Evolutionary conservation across 2,113 vertebrate genomes (phyloP), one percentile per base, ranked within the genome.

Genomic region (Rafetus swinhoei): DNA sequence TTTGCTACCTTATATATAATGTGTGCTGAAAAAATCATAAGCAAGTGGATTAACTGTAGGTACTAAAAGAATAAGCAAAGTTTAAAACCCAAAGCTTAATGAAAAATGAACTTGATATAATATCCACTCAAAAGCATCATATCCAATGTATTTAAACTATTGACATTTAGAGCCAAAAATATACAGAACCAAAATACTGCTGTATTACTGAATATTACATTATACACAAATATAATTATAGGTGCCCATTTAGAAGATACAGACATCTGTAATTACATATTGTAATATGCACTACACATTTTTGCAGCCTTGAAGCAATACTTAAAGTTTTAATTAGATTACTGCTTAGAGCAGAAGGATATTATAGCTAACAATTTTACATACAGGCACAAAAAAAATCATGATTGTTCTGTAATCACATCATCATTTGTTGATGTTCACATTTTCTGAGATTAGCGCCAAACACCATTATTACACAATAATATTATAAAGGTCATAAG

Each of bases 281-380:
- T 65, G 13, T 59, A 85, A 53, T 39, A 77, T 76, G 45, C 81
- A 72, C 39, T 82, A 29, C 55, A 77, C 62, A 83, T 72, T 83
- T 39, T 85, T 52, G n/a, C 52, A 77, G 56, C 65, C 83, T 89
- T 82, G 22, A 77, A 93, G 85, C 21, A 77, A 77, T 76, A 86
- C 85, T 81, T 65, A 82, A 77, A 54, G 29, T 45, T 80, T 88
- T 88, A 88, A 92, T 92, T 88, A 88, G 35, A 76, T 85, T 92
- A 92, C 19, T 60, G 11, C 76, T 88, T 62, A 81, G 25, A 92
- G 45, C 16, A 29, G 54, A 72, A 85, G 84, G 77, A 56, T 81
- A 85, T 92, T 88, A 74, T 52, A 76, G 62, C 25, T 74, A 92
- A 88, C 35, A 81, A 81, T 81, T 92, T 92, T 85, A 72, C 82